Conservation (phyloP, 2,888 invertebrate species). For the Papilio demoleus region DNA sequence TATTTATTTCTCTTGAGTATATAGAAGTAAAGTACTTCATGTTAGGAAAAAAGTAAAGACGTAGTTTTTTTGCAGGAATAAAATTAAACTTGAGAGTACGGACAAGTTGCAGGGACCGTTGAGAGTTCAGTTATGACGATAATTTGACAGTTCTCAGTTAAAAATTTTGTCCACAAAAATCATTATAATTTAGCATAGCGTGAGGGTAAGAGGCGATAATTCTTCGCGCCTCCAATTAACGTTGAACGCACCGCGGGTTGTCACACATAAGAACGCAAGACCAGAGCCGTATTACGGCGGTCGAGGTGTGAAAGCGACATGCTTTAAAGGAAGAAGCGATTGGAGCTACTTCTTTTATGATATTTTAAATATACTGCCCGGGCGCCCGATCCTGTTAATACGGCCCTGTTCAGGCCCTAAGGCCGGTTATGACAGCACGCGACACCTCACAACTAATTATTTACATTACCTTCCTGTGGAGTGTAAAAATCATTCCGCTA, state of each 20-base stretch:
- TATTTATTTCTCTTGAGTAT: neutral
- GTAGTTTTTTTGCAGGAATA: neutral
- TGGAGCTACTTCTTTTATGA: neutral
- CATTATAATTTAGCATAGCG: slow-evolving; percentile 35
- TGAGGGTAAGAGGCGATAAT: slow-evolving; percentile 36
- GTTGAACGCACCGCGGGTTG: slow-evolving; percentile 51
- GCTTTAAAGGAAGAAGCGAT: neutral
- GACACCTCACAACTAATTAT: slow-evolving; percentile 61
- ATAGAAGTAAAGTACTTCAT: neutral
- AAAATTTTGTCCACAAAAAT: slow-evolving; percentile 18
- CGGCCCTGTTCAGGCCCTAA: neutral
- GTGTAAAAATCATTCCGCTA: slow-evolving; percentile 43
- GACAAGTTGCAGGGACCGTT: neutral
- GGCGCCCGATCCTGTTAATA: neutral
- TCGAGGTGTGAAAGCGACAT: too few species aligned
- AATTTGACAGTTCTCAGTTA: slow-evolving; percentile 12
- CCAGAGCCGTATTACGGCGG: neutral
- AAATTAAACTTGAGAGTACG: neutral
- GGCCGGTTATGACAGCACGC: slow-evolving; percentile 64
- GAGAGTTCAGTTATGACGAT: neutral
- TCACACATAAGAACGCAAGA: slow-evolving; percentile 52
- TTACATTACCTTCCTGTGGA: slow-evolving; percentile 50
- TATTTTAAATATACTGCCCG: too few species aligned
- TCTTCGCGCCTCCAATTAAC: slow-evolving; percentile 48
- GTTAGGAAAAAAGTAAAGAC: neutral